These are phyloP conservation scores for Campaea margaritaria DNA, from an alignment of 2,888 invertebrate species.

Conservation along the genomic window DNA sequence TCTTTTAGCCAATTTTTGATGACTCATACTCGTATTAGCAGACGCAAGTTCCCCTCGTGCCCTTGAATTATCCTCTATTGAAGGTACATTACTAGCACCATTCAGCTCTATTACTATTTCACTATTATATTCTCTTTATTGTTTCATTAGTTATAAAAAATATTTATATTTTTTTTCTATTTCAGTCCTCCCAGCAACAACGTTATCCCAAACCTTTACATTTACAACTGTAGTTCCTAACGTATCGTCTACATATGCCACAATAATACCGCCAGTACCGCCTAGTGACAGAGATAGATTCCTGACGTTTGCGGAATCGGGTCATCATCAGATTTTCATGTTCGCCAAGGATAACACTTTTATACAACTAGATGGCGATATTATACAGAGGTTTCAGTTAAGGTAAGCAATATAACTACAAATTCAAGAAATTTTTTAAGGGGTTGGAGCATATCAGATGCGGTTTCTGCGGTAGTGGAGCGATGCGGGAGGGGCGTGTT, in stretches of 20 bases:
- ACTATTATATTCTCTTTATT: not conserved
- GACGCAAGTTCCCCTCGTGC: too few species aligned
- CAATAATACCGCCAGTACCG: slow-evolving; percentile 87
- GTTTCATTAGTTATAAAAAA: not conserved
- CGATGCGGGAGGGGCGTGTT: too few species aligned
- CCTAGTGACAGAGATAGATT: slow-evolving; percentile 91
- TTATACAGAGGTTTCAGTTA: slow-evolving; percentile 95
- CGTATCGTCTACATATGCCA: slow-evolving; percentile 73
- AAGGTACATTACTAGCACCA: too few species aligned
- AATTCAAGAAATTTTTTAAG: not conserved
- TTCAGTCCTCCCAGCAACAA: slow-evolving; percentile 72
- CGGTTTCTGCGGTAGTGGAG: too few species aligned
- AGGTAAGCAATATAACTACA: slow-evolving; percentile 84
- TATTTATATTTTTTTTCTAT: not conserved
- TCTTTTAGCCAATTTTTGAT: too few species aligned
- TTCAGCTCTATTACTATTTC: too few species aligned
- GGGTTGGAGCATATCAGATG: too few species aligned
- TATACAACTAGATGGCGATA: slow-evolving; percentile 95
- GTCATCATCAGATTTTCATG: slow-evolving; percentile 94
- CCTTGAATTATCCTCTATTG: too few species aligned
- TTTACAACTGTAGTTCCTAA: slow-evolving; percentile 76
- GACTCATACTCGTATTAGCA: too few species aligned
- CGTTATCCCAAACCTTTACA: slow-evolving; percentile 61
- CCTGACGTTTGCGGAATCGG: slow-evolving; percentile 94
- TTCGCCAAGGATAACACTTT: slow-evolving; percentile 96